Base-by-base conservation (phyloP, 1,140 invertebrate species). In the Drosophila nigrodunni region DNA sequence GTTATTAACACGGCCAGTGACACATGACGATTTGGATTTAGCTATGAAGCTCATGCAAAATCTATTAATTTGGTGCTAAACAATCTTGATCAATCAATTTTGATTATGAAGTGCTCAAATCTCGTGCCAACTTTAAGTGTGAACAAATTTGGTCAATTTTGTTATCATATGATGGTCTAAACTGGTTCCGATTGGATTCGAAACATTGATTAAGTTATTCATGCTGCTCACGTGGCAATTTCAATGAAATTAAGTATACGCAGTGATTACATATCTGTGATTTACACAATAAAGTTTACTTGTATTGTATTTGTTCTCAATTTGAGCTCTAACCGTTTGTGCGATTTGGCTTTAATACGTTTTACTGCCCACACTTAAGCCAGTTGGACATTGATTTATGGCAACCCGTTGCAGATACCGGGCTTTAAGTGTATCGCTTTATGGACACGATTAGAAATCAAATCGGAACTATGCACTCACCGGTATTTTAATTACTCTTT, bases 21-120 rank as follows among this genome's bases (percentile, higher is more conserved):
- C 64, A 66, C 47, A 44, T 37, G 64, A 68, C 30, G 21, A 10
- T 10, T 3, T 3, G n/a, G 30, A 9, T 15, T 44, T 50, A 9
- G 13, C 11, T 50, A 58, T 30, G 11, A 55, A 10, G 18, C 61
- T 44, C 71, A 54, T 39, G 64, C 18, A 44, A 3, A 15, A 58
- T 18, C 9, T 64, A 52, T 62, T 75, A 75, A 75, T 70, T 71
- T 15, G 6, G 30, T 69, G 52, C 67, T 70, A 75, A 71, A 64
- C n/a, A 69, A 30, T 25, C 43, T 73, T 58, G 70, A 54, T 35
- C 59, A 54, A 66, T 52, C 37, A 44, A 73, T 66, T 15, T 18
- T 6, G 7, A 18, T 11, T 18, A 30, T n/a, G 11, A 25, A 30
- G 4, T 30, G 34, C n/a, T 9, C 10, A 9, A 59, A 59, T 50